Base-by-base conservation (phyloP, 2,797 vertebrate genomes). In the Amazona ochrocephala region DNA sequence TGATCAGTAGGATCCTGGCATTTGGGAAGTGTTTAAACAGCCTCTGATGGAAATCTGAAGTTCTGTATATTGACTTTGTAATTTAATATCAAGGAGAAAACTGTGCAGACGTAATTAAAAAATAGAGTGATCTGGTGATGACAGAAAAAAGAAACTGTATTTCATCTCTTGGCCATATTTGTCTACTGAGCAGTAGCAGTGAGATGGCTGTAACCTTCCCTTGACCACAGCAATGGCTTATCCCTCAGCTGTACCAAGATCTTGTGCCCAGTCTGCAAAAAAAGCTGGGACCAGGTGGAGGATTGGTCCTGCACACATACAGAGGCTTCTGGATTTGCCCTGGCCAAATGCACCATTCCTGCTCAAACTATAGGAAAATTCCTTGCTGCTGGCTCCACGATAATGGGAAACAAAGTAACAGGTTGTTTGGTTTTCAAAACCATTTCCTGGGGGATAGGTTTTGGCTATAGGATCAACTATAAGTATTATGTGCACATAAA, bases 371-470 rank as follows among this genome's bases (percentile, higher is more conserved):
- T 3, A 54, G 53, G 41, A 56, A 53, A 70, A 82, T 23, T 30
- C 42, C 51, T 60, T 32, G 17, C 18, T 27, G 5, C 15, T 47
- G 53, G 22, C 18, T 53, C 22, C 34, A 42, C 17, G 20, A 27
- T 9, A 17, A 9, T 1, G 8, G 24, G 16, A 41, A 45, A 39
- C 7, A 10, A 23, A 13, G 56, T 13, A 18, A 47, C 0, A 2
- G 2, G 14, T 19, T 64, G 11, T 37, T 48, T 51, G 32, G 22
- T 51, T 79, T 39, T n/a, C 3, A 61, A 27, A 89, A 37, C 32
- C 37, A 7, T 39, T 48, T 26, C 39, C 13, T 66, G 30, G 26
- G 13, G 27, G 34, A 14, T 42, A 32, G 32, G 2, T 62, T 20
- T 8, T 34, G 50, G 8, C 9, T 67, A 13, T 24, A 54, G 29